Conservation (phyloP, 2,797 vertebrate species). For the Poecilia wingei region DNA sequence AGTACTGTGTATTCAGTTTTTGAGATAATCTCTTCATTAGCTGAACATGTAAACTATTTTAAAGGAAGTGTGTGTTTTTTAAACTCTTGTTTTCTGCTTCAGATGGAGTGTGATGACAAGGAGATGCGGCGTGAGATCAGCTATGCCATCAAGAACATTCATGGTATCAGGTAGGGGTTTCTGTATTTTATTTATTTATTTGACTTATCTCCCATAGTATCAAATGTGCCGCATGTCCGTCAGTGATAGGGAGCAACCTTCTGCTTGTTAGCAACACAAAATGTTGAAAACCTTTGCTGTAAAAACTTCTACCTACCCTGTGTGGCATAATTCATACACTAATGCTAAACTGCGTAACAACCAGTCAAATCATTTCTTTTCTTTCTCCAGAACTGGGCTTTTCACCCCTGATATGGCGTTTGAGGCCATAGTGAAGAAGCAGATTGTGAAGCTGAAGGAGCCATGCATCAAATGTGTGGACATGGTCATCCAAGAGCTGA, state of each 20-base stretch:
- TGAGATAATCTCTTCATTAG: not conserved
- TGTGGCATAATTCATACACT: not conserved
- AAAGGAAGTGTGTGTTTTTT: not conserved
- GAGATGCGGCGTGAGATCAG: slow-evolving; percentile 96
- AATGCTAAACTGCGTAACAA: not conserved
- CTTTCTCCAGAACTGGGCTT: slow-evolving; percentile 80
- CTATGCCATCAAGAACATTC: slow-evolving; percentile 98
- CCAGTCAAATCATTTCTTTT: not conserved
- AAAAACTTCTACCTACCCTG: not conserved
- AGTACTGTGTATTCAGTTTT: not conserved
- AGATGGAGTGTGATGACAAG: slow-evolving; percentile 98
- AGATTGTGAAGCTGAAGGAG: slow-evolving; percentile 93
- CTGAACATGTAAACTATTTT: not conserved
- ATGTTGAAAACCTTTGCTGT: not conserved
- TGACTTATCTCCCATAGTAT: not conserved
- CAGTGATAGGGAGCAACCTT: not conserved
- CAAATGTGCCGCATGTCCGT: not conserved
- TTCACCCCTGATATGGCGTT: slow-evolving; percentile 98
- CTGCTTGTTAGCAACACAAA: not conserved
- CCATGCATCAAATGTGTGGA: slow-evolving; percentile 96
- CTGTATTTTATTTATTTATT: not conserved
- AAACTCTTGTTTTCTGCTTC: slow-evolving; percentile 9
- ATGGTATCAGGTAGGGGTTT: slow-evolving; percentile 87
- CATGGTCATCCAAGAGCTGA: slow-evolving; percentile 95
- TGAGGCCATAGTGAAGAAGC: slow-evolving; percentile 97